Base-by-base conservation (phyloP, 92 coral and sea anemone species). In the Zoanthus sansibaricus region DNA sequence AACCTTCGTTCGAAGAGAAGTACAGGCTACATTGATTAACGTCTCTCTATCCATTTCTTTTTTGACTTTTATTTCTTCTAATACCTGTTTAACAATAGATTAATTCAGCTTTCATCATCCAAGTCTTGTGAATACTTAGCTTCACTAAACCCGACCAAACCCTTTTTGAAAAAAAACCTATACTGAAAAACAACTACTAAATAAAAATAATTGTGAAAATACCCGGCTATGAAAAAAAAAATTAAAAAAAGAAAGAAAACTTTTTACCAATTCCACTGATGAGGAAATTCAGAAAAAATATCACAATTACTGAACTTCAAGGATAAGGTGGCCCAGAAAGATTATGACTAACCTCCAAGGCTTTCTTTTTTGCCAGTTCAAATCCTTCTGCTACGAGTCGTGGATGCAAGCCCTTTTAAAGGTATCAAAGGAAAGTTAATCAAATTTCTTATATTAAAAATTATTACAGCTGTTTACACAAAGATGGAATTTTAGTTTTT, bases 311-410 rank as follows among this genome's bases (percentile, higher is more conserved):
- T 4, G 4, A 4, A 62, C 5, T 69, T 9, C 15, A 9, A 32
- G 30, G 42, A 37, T 37, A 37, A 37, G 2, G 42, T 37, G 42
- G 42, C 15, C 30, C 13, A 25, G 5, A 11, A 9, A 69, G 13
- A 58, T 15, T 33, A 15, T 16, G 18, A 37, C 77, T 21, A 72
- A 94, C 98, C 96, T 96, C 98, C 80, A 96, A 84, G 66, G 98
- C 96, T 86, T 94, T 96, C 82, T 90, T 93, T 93, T 96, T 96
- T 83, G 98, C 98, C 67, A 96, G 74, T 84, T 96, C 98, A 96
- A 96, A 96, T 67, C 98, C 98, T 82, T 96, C 98, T 20, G 98
- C 94, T n/a, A 94, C 92, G n/a, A 96, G 93, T 7, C 99, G 89
- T 8, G 99, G 99, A 93, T 96, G 99, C 68, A 96, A 82, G 45